These are phyloP conservation scores for Calvadosia cruxmelitensis DNA, from an alignment of 30 jellyfish, hydroid and myxozoan genomes.

Conservation along the genomic window DNA sequence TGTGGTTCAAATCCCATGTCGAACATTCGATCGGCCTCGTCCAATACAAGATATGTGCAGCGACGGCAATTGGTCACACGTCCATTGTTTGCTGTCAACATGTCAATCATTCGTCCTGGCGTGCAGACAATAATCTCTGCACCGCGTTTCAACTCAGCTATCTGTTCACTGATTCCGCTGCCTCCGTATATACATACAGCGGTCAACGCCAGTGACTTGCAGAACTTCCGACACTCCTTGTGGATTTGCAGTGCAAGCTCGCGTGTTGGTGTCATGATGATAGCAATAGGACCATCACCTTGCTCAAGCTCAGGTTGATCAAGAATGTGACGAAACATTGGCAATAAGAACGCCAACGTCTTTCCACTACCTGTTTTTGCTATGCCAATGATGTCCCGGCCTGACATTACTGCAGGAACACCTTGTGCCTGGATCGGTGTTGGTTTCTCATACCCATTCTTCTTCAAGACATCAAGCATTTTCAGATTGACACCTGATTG, in stretches of 20 bases:
- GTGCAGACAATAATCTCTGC: conserved; percentile 97
- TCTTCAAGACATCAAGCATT: conserved; percentile 63
- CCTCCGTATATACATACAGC: conserved; percentile 97
- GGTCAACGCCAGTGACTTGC: conserved; percentile 63
- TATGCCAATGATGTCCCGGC: conserved; percentile 97
- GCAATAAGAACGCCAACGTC: conserved; percentile 87
- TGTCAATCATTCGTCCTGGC: conserved; percentile 99
- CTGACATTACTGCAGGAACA: conserved; percentile 96
- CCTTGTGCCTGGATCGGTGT: conserved; percentile 99
- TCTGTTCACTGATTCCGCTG: conserved; percentile 96
- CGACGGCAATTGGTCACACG: conserved; percentile 94
- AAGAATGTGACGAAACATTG: conserved; percentile 95
- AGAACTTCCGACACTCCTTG: conserved; percentile 74
- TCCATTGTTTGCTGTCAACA: conserved; percentile 96
- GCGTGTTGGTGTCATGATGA: conserved; percentile 97
- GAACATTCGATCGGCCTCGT: conserved; percentile 99
- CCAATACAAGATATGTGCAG: conserved; percentile 87
- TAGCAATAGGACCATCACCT: conserved; percentile 97
- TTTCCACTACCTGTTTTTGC: conserved; percentile 99
- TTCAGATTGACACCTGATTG: conserved; percentile 78
- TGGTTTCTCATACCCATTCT: conserved; percentile 75
- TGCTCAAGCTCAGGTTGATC: conserved; percentile 85
- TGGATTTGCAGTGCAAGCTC: conserved; percentile 90
- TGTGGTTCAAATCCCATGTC: conserved; percentile 99
- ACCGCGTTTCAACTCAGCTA: conserved; percentile 92